Conservation (phyloP, 2,113 vertebrate species). For the Chunga burmeisteri region DNA sequence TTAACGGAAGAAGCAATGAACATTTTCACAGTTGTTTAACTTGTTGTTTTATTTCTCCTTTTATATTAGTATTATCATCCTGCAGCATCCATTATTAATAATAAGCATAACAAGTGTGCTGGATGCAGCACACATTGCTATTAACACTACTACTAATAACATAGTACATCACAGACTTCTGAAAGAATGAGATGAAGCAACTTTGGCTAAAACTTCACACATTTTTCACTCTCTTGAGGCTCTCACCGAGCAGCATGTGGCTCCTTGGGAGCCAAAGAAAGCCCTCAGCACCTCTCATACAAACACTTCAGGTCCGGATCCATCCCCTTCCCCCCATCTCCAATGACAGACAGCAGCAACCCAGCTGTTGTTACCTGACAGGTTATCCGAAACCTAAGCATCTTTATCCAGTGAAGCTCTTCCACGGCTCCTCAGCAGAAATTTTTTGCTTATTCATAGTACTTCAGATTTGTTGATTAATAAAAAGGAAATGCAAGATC, state of each 20-base stretch:
- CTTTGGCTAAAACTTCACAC: background rate
- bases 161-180: background rate
- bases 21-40: background rate
- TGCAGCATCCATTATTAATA: background rate
- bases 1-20: constrained; percentile 21
- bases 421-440: background rate
- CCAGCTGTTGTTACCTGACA: background rate
- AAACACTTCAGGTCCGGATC: background rate
- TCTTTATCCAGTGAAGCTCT: background rate
- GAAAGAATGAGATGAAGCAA: background rate
- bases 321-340: background rate
- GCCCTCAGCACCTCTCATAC: background rate
- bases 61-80: background rate
- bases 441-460: background rate
- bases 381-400: background rate
- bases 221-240: background rate
- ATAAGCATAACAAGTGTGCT: background rate
- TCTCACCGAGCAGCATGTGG: background rate
- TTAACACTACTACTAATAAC: background rate
- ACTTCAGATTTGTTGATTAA: background rate
- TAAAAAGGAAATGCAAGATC: background rate
- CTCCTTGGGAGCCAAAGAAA: background rate
- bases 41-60: constrained; percentile 1
- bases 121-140: background rate
- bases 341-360: background rate